These are phyloP conservation scores for Latrodectus geometricus DNA, from an alignment of 1,140 invertebrate genomes.

Conservation along the genomic window DNA sequence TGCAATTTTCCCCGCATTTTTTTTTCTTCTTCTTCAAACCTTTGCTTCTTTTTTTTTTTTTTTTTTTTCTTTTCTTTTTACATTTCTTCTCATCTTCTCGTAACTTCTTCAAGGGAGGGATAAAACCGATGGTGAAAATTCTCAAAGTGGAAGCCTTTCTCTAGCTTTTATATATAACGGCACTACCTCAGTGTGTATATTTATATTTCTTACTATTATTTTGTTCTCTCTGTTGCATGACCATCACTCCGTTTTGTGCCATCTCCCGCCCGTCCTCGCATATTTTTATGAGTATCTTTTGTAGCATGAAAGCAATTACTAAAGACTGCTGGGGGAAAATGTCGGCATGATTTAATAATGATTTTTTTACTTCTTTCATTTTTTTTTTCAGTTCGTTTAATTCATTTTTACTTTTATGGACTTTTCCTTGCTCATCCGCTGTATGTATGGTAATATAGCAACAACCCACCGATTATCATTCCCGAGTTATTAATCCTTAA, in stretches of 20 bases:
- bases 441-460: no score
- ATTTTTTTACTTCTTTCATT: conserved; percentile 16
- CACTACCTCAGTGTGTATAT: background rate
- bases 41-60: background rate
- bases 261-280: background rate
- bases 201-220: background rate
- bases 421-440: no score
- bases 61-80: background rate
- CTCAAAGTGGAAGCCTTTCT: background rate
- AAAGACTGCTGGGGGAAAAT: conserved; percentile 19
- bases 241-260: background rate
- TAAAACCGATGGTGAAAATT: conserved; percentile 39
- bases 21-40: background rate
- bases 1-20: conserved; percentile 44
- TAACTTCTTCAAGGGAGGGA: conserved; percentile 8
- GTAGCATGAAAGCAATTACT: conserved; percentile 53
- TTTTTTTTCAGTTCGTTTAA: background rate
- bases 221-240: background rate
- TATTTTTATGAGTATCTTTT: conserved; percentile 55
- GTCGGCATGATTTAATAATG: conserved; percentile 50
- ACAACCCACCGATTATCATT: no score
- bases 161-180: conserved; percentile 5
- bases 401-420: background rate
- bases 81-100: background rate
- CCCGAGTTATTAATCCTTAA: no score